Percentiles rank a stretch among this genome's conserved stretches.
These are phyloP conservation scores for Perodicticus potto DNA, from an alignment of 2,797 vertebrate genomes.

Conservation along the genomic window DNA sequence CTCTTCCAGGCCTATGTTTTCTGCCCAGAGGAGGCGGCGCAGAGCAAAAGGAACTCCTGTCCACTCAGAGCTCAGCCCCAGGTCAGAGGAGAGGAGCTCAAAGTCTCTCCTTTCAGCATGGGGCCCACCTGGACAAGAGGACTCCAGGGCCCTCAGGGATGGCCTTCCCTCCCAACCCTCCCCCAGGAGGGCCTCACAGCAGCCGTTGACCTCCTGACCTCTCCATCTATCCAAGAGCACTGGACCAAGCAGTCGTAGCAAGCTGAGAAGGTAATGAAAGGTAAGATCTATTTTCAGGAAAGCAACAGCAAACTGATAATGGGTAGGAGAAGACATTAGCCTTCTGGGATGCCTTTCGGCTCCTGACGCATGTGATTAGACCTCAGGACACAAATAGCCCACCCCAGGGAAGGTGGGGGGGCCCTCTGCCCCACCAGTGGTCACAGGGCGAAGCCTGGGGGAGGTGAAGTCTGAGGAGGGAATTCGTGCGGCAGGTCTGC, in stretches of 20 bases:
- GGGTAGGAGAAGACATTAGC: accelerated
- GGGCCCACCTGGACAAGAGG: too few relatives aligned
- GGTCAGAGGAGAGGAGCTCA: not conserved
- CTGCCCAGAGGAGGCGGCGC: not conserved
- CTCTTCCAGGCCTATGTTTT: not conserved
- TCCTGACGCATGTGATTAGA: accelerated
- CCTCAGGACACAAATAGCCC: not conserved
- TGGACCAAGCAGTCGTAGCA: not conserved
- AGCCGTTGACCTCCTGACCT: not conserved
- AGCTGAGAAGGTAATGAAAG: not conserved
- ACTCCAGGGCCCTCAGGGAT: not conserved
- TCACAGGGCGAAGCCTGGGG: accelerated
- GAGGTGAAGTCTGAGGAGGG: not conserved
- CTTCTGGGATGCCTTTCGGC: not conserved
- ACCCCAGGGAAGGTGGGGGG: accelerated
- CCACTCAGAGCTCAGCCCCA: not conserved
- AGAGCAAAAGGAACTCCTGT: not conserved
- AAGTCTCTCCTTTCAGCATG: not conserved
- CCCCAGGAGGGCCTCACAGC: accelerated
- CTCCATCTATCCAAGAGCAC: not conserved
- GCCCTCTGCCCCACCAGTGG: accelerated
- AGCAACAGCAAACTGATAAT: not conserved
- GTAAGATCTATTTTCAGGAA: not conserved
- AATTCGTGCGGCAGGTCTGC: not conserved
- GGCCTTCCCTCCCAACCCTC: not conserved